Evolutionary conservation across 2,113 vertebrate species (phyloP).

Genomic region (Pelmatolapia mariae): DNA sequence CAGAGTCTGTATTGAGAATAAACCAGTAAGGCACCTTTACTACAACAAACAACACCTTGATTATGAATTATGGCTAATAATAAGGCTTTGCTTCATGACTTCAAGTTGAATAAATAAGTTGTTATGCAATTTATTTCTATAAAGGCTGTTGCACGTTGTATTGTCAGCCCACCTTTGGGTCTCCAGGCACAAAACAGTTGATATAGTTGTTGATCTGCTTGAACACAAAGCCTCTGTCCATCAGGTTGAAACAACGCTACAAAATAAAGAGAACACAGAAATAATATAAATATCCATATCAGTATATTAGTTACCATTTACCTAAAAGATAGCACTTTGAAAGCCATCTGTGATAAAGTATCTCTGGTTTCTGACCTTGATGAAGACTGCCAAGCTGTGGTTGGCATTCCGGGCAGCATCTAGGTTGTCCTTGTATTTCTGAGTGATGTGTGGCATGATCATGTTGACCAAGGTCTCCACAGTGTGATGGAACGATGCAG

Average conservation of each 20-base stretch:
- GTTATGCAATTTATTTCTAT: background rate
- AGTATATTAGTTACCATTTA: background rate
- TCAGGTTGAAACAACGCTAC: constrained; percentile 95
- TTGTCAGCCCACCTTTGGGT: constrained; percentile 81
- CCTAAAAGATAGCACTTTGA: background rate
- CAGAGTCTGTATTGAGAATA: constrained; percentile 78
- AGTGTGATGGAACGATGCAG: constrained; percentile 89
- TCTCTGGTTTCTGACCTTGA: constrained; percentile 78
- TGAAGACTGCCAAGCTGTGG: constrained; percentile 92
- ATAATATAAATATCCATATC: background rate
- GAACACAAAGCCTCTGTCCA: constrained; percentile 97
- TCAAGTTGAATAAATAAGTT: background rate
- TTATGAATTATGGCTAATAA: background rate
- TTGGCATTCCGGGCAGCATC: constrained; percentile 95
- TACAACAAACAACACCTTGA: background rate
- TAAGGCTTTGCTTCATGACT: background rate
- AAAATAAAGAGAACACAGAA: background rate
- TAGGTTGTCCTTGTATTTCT: constrained; percentile 96
- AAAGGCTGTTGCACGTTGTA: background rate
- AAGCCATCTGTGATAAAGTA: background rate
- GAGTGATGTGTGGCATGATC: constrained; percentile 95
- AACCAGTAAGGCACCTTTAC: background rate
- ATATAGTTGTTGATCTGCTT: constrained; percentile 99
- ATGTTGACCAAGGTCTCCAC: constrained; percentile 96
- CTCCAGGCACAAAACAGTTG: constrained; percentile 92